Base-by-base conservation (phyloP, 1,140 invertebrate species). In the Papilio glaucus region DNA sequence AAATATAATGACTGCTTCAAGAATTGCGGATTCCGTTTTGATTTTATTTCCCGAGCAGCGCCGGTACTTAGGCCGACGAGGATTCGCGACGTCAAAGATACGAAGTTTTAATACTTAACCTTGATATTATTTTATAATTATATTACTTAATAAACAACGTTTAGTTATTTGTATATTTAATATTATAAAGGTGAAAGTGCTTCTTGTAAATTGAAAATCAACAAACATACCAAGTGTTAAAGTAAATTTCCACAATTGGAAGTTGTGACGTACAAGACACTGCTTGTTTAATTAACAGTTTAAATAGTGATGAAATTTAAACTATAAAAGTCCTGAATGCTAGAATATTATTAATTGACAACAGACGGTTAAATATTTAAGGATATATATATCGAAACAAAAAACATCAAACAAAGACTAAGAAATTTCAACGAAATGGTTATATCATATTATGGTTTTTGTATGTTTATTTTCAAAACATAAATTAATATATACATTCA, bases 1-100 rank as follows among this genome's bases (percentile, higher is more conserved):
- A 87, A 86, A 85, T 82, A 81, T 85, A 85, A 85, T 83, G 79
- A 85, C 82, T 74, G 67, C 67, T 49, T 69, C 29, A 69, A 69
- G 42, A 69, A 69, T 69, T 53, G 67, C 67, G n/a, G 67, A 53
- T 69, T 69, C 37, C 67, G 42, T 69, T 33, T 45, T 26, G 41
- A 29, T 69, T 69, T 69, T 69, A 26, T 68, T 69, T 53, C 45
- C 26, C 67, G 24, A 38, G 62, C 61, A 7, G 29, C 61, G 29
- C 37, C n/a, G 62, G 62, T 39, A 39, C 62, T 65, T 39, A 39
- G 12, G 37, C 37, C n/a, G 62, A 10, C 24, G 49, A 57, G 21
- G 21, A 57, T 57, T 10, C 10, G 62, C 15, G 62, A 39, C 62
- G 33, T 38, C 29, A 37, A 65, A 65, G 33, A 38, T 65, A 38